Percentiles rank a stretch among this genome's conserved stretches.
phyloP scores from a whole-genome alignment of 2,888 invertebrate species.

The Coleophora flavipennella region DNA sequence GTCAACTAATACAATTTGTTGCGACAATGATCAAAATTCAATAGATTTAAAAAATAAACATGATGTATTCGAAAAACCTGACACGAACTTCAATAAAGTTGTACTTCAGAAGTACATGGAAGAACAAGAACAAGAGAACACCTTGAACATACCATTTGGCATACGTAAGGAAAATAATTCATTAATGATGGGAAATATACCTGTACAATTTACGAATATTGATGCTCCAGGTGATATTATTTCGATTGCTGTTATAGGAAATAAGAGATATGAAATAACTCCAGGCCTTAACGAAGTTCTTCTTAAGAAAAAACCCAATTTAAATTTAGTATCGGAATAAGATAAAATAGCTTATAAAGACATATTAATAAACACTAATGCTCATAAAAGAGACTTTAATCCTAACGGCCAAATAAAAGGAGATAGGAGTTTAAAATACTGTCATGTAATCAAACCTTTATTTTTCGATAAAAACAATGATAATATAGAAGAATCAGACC shows the following conservation, averaged over 20 bases:
- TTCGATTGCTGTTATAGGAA: neutral
- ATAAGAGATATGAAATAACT: slow-evolving; percentile 7
- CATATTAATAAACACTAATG: slow-evolving; percentile 6
- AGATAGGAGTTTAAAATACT: slow-evolving; percentile 11
- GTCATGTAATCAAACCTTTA: slow-evolving; percentile 7
- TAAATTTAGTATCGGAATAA: slow-evolving; percentile 1
- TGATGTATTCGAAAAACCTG: neutral
- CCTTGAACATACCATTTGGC: no score
- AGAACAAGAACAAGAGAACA: neutral
- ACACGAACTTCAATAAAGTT: no score
- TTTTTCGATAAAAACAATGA: neutral
- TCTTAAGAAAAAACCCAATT: slow-evolving; percentile 5
- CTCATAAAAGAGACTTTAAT: slow-evolving; percentile 12
- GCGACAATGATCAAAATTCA: no score
- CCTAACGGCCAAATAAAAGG: slow-evolving; percentile 11
- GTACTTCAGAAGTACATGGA: no score
- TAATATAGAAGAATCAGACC: neutral
- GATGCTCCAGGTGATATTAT: no score
- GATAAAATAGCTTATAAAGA: slow-evolving; percentile 4
- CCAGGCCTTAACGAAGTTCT: slow-evolving; percentile 8
- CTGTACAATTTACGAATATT: no score
- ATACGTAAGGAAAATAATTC: no score
- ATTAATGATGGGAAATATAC: no score
- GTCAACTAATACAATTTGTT: neutral
- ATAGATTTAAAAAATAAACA: neutral